Evolutionary conservation across 2,797 vertebrate species (phyloP).

Genomic region (Babyrousa celebensis): DNA sequence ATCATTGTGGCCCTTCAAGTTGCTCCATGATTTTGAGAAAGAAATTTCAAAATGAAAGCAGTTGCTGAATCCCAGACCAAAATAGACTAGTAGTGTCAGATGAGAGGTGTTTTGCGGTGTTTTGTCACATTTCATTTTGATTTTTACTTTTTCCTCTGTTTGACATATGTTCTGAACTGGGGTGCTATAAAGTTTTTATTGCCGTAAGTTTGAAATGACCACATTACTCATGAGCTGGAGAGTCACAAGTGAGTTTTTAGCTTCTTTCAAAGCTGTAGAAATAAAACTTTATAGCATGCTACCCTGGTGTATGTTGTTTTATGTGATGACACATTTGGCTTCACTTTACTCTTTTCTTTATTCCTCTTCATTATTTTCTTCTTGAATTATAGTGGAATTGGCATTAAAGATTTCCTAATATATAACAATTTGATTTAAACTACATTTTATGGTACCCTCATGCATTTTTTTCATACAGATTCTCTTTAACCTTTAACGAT

Average conservation of each 20-base stretch:
- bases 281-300: conserved; percentile 85
- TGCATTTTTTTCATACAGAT: conserved; percentile 35
- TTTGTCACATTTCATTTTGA: conserved; percentile 87
- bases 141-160: conserved; percentile 80
- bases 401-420: conserved; percentile 33
- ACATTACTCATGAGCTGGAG: conserved; percentile 80
- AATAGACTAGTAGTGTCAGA: conserved; percentile 62
- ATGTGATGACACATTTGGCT: conserved; percentile 69
- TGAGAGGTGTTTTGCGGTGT: conserved; percentile 72
- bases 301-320: conserved; percentile 80
- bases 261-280: conserved; percentile 82
- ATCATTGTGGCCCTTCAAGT: conserved; percentile 40
- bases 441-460: conserved; percentile 14
- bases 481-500: conserved; percentile 64
- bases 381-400: conserved; percentile 71
- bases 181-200: conserved; percentile 83
- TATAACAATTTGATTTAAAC: conserved; percentile 58
- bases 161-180: conserved; percentile 84
- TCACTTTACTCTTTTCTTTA: conserved; percentile 74
- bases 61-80: conserved; percentile 25
- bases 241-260: conserved; percentile 84
- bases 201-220: conserved; percentile 84
- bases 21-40: conserved; percentile 51
- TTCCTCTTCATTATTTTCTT: conserved; percentile 74
- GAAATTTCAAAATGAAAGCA: conserved; percentile 68